Evolutionary conservation across 2,888 invertebrate genomes (phyloP).

Genomic region (Galerucella pusilla): DNA sequence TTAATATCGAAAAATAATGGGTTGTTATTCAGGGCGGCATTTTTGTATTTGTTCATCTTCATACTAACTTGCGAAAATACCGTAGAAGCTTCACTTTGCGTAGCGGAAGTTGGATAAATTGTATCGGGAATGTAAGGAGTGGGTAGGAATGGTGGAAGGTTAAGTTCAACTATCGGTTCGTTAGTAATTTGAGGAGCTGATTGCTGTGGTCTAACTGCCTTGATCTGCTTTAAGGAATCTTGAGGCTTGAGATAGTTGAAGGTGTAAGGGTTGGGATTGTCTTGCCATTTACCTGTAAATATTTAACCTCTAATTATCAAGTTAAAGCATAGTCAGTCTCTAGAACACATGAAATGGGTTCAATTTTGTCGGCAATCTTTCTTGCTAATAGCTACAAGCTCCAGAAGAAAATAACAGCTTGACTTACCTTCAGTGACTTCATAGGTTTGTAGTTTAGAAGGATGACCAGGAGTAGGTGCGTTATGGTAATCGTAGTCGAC

Average conservation of each 20-base stretch:
- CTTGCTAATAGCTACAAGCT: background rate
- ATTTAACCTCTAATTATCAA: background rate
- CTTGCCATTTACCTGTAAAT: constrained; percentile 53
- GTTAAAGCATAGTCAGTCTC: too few species aligned
- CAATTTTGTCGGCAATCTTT: too few species aligned
- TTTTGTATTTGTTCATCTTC: constrained; percentile 53
- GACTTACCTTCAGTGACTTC: constrained; percentile 63
- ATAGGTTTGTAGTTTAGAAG: constrained; percentile 57
- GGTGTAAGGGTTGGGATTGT: constrained; percentile 48
- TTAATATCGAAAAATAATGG: constrained; percentile 60
- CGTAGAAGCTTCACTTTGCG: constrained; percentile 62
- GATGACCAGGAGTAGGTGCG: constrained; percentile 45
- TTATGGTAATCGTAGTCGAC: constrained; percentile 53
- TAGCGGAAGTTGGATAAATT: constrained; percentile 60
- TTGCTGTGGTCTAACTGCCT: constrained; percentile 28
- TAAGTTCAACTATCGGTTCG: constrained; percentile 51
- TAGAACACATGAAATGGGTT: too few species aligned
- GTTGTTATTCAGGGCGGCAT: constrained; percentile 47
- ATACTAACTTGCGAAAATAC: constrained; percentile 60
- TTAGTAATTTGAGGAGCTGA: constrained; percentile 45
- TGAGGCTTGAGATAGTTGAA: constrained; percentile 40
- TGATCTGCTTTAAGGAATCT: constrained; percentile 4
- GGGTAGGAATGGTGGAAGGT: constrained; percentile 59
- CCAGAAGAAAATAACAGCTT: background rate
- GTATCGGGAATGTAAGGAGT: constrained; percentile 61